Evolutionary conservation across 2,888 invertebrate species (phyloP).

Genomic region (Trilocha varians): DNA sequence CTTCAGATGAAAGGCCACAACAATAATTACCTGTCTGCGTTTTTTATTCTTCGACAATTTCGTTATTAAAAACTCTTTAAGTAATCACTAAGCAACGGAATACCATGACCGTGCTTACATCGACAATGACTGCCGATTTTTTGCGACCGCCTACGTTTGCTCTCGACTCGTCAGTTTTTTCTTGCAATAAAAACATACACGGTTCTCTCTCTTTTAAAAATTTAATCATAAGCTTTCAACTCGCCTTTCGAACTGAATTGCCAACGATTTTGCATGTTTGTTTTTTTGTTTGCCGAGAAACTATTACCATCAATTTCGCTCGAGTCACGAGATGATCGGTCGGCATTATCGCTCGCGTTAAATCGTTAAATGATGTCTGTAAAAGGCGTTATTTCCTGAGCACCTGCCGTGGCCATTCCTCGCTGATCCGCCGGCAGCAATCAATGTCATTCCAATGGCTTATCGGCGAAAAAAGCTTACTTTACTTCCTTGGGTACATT

Average conservation of each 20-base stretch:
- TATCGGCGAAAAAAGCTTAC: not conserved
- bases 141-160: conserved; percentile 26
- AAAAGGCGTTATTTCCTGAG: conserved; percentile 1
- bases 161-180: conserved; percentile 22
- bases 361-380: not conserved
- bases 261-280: conserved; percentile 43
- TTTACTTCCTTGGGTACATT: not conserved
- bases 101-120: conserved; percentile 20
- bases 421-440: not conserved
- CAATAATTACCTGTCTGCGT: not conserved
- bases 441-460: conserved; percentile 6
- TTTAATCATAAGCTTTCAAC: conserved; percentile 59
- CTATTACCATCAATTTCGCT: conserved; percentile 39
- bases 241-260: conserved; percentile 47
- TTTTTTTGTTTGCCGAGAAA: conserved; percentile 32
- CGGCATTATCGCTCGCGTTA: not conserved
- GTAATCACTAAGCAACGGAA: conserved; percentile 24
- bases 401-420: not conserved
- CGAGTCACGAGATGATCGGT: conserved; percentile 18
- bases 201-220: conserved; percentile 35
- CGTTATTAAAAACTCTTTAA: conserved; percentile 8
- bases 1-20: not conserved
- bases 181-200: conserved; percentile 43
- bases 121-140: conserved; percentile 28
- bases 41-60: conserved; percentile 5